Base-by-base conservation (phyloP, 2,113 vertebrate genomes). In the Phainopepla nitens region DNA sequence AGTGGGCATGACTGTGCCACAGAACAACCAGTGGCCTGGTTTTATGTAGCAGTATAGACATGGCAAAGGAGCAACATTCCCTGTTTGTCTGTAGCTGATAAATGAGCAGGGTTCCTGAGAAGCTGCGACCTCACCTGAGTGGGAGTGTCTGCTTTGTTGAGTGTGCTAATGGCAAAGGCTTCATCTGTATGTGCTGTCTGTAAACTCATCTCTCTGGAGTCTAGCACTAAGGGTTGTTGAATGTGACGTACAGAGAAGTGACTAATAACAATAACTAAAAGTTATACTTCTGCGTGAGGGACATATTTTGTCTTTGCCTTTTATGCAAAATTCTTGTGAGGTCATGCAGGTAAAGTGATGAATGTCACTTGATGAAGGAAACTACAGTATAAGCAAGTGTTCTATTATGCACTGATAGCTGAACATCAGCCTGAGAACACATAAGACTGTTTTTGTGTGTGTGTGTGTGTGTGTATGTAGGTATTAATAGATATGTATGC, bases 241-340 rank as follows among this genome's bases (percentile, higher is more conserved):
- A 49, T 53, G 14, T 35, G 51, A 31, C 28, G 36, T 28, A 75
- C 6, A 47, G 44, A 61, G 60, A 41, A 78, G 27, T n/a, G 10
- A 39, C 15, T 53, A 42, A 58, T 10, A 66, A 4, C 36, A 65
- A 24, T 47, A 72, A 56, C 8, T 66, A 9, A 17, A 73, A 62
- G 10, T 56, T 70, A 0, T 35, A 49, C 64, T 33, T 39, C 42
- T 71, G 10, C 0, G 0, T 58, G 58, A 79, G 11, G 8, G 25
- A 7, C 11, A 3, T 79, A 49, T 75, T 90, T 95, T 54, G 17
- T 39, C 44, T 81, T 81, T 88, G 36, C 3, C 6, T 61, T 90
- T 69, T 45, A 25, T 54, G 42, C 47, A 60, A 65, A 79, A 69
- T 71, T 78, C n/a, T 75, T 79, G 21, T 28, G 29, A 57, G 23